Evolutionary conservation across 2,797 vertebrate genomes (phyloP).

Genomic region (Ceyx erithaca): DNA sequence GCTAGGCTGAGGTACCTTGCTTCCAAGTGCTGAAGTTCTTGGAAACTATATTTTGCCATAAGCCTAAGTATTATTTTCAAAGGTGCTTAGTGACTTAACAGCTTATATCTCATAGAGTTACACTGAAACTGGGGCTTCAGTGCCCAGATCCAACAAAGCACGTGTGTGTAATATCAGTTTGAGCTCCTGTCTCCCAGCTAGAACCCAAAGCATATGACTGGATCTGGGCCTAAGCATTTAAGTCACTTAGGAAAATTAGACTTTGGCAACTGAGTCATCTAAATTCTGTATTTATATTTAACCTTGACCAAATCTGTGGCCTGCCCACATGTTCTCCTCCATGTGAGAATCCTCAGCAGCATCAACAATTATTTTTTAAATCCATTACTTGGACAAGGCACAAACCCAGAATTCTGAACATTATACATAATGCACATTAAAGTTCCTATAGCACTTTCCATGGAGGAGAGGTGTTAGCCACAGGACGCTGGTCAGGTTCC

Average conservation of each 20-base stretch:
- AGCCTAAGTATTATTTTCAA: background rate
- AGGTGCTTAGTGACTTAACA: slow-evolving; percentile 1
- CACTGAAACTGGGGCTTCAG: background rate
- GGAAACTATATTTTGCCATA: background rate
- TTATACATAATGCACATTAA: background rate
- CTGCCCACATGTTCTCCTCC: background rate
- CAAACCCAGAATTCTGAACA: background rate
- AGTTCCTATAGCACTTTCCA: background rate
- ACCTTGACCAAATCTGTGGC: background rate
- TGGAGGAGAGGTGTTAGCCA: slow-evolving; percentile 34
- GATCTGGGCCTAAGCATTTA: background rate
- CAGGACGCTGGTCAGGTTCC: background rate
- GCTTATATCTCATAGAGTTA: background rate
- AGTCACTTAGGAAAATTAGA: background rate
- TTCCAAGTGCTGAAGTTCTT: background rate
- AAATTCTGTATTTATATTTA: background rate
- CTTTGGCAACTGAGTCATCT: background rate
- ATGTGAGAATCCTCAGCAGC: slow-evolving; percentile 11
- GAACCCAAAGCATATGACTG: background rate
- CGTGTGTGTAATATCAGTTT: background rate
- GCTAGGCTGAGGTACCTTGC: background rate
- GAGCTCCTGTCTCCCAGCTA: background rate
- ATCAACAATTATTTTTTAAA: slow-evolving; percentile 28
- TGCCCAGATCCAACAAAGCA: background rate
- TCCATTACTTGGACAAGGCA: background rate